Evolutionary conservation across 2,797 vertebrate genomes (phyloP), one percentile per base, ranked within the genome.

Genomic region (Phyllotis vaccarum): DNA sequence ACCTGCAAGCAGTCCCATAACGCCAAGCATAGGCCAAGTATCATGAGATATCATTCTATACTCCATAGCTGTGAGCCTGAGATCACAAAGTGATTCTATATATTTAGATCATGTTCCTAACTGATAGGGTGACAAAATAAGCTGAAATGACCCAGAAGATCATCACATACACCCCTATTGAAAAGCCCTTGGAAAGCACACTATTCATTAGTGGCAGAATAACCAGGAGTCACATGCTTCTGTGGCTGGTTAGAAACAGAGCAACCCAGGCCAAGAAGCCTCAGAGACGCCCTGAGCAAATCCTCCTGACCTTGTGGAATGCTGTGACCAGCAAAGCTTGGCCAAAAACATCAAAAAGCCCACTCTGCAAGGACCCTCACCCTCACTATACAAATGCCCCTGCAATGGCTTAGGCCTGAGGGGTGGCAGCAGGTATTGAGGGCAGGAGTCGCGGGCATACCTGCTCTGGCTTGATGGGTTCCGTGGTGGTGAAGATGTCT

Each of bases 381-480:
- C 89, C 75, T 56, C 27, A 52, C 17, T 54, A 16, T 2, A 0
- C 81, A 40, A n/a, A 60, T 0, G 9, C 56, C 29, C 79, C 79
- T 68, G 40, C 56, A 37, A 19, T 16, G 22, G 2, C 46, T 56
- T 46, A 0, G 72, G 82, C 83, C 83, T 56, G 62, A 1, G 0
- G 6, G 0, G 2, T 0, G 14, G 79, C 6, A 21, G 91, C 58
- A 2, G 62, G 66, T 0, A 34, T 2, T 9, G 40, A 0, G 0
- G 87, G 46, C 31, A 3, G 78, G 66, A 10, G 34, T 37, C 17
- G 8, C 0, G 12, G 66, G n/a, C 85, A 31, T 99, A 99, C 99
- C 99, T 99, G 99, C 93, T 99, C 98, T 0, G 99, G 98, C 98
- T 99, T 99, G 99, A 99, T 99, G 98, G 98, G 99, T 97, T 99